phyloP scores from a whole-genome alignment of 2,888 invertebrate genomes.

The Tethea ocularis region DNA sequence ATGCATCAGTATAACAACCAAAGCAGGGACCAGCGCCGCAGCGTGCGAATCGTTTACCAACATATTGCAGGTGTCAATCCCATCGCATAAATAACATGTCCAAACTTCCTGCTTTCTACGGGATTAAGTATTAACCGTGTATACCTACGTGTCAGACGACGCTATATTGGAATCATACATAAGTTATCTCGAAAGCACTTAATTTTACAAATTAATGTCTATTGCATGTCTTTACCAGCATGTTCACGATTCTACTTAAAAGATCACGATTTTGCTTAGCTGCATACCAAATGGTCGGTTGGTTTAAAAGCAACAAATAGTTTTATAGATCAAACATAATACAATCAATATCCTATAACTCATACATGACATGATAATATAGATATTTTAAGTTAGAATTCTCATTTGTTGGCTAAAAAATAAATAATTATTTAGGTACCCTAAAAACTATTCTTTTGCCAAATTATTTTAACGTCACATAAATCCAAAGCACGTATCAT shows the following conservation, averaged over 20 bases:
- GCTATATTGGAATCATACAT: neutral
- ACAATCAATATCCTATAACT: neutral
- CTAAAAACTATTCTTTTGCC: too few relatives aligned
- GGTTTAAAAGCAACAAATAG: neutral
- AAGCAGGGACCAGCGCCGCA: conserved; percentile 24
- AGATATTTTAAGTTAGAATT: neutral
- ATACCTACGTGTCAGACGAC: neutral
- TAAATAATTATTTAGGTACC: too few relatives aligned
- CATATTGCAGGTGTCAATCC: conserved; percentile 59
- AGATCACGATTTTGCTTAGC: neutral
- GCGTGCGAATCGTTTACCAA: conserved; percentile 26
- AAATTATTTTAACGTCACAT: too few relatives aligned
- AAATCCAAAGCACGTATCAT: too few relatives aligned
- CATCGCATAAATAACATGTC: conserved; percentile 51
- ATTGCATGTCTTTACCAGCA: neutral
- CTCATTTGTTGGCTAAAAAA: neutral
- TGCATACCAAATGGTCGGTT: too few relatives aligned
- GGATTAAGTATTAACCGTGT: conserved; percentile 32
- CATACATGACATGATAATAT: neutral
- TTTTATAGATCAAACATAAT: neutral
- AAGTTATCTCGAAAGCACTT: neutral
- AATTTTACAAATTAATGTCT: conserved; percentile 8
- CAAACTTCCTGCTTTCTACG: conserved; percentile 45
- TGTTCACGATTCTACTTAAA: neutral
- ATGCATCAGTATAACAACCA: conserved; percentile 53